Evolutionary conservation across 2,113 vertebrate genomes (phyloP), one percentile per base, ranked within the genome.

Genomic region (Caranx ignobilis): DNA sequence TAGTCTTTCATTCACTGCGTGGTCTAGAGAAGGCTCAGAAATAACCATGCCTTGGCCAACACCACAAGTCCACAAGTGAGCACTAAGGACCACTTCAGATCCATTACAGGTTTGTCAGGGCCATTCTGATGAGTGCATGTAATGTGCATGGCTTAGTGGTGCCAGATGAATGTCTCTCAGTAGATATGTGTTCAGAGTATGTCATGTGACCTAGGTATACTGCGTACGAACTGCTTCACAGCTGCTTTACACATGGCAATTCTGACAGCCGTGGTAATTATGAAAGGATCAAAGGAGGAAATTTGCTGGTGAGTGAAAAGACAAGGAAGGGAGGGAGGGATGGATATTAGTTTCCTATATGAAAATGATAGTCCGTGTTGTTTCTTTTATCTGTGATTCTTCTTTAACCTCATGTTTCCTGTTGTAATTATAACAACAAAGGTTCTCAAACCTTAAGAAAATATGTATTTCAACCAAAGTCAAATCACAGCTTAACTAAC

Each of bases 51-150:
- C 45, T 41, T 67, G 43, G 26, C 66, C 57, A 77, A 72, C 13
- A 34, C 52, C 45, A 35, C 66, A 67, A 62, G 54, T 69, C 31
- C 5, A 88, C 91, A 89, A 88, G 91, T 84, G 87, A 87, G 89
- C 79, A 85, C 92, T 95, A 94, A 94, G 93, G 88, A 93, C 88
- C 89, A 94, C 86, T 79, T 92, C 57, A 83, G 82, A 91, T 91
- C 85, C 91, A 94, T 92, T 93, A 92, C 75, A 77, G 85, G 69
- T 84, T 55, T 85, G 75, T 91, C 83, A 86, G 89, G 71, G 73
- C 81, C 74, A 81, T 41, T 50, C 89, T 92, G 68, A 88, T 87
- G 77, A 88, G 77, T 85, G 60, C 74, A 70, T 80, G 66, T 78
- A 84, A 92, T 84, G 55, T 79, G 76, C 35, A 50, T 54, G 55